A percentile compares a stretch with the other conserved stretches of the same genome.
Evolutionary conservation across 2,797 vertebrate species (phyloP).

Genomic region (Oophaga sylvatica): DNA sequence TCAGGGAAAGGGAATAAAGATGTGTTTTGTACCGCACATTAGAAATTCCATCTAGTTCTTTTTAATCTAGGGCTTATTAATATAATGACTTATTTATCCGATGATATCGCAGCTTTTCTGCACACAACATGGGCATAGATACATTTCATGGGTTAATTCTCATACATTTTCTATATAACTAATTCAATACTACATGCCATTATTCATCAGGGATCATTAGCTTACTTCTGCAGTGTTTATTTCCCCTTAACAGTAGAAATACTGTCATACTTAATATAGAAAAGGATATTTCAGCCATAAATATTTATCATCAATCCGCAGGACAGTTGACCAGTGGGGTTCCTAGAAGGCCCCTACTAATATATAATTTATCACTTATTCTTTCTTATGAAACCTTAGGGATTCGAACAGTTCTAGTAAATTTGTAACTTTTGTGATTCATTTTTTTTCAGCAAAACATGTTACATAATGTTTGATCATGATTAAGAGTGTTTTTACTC

Average conservation of each 20-base stretch:
- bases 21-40: not conserved
- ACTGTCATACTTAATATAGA: not conserved
- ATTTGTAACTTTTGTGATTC: no score
- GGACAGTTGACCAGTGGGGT: no score
- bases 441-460: no score
- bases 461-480: no score
- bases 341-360: no score
- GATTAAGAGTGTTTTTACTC: no score
- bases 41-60: conserved; percentile 28
- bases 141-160: conserved; percentile 12
- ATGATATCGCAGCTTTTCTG: not conserved
- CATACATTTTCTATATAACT: not conserved
- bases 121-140: not conserved
- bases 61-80: conserved; percentile 39
- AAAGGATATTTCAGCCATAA: not conserved
- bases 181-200: not conserved
- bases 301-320: not conserved
- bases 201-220: not conserved
- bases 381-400: no score
- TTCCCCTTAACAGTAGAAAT: not conserved
- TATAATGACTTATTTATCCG: conserved; percentile 33
- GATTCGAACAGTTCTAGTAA: no score
- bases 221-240: not conserved
- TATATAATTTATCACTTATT: no score
- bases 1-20: conserved; percentile 21